Evolutionary conservation across 2,113 vertebrate species (phyloP), one percentile per base, ranked within the genome.

Genomic region (Dipodomys spectabilis): DNA sequence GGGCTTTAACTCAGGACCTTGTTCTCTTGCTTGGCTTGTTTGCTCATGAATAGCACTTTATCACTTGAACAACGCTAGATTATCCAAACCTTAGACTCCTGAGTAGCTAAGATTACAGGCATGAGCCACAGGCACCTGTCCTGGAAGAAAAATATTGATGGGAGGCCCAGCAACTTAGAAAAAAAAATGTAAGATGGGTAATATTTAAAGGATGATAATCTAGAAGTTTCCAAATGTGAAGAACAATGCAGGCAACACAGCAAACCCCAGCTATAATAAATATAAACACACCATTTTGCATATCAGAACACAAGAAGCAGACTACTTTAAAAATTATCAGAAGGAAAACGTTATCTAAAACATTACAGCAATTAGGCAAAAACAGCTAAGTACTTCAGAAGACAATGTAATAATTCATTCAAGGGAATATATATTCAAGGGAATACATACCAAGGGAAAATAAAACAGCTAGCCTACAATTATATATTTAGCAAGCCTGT

Each of bases 401-500:
- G 82, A 92, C 35, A 96, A 65, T 82, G 20, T 64, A 64, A 64
- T 64, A 64, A 89, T 73, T 81, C 7, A 53, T 20, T 92, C 79
- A 49, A 79, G 68, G 72, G 49, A 53, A 53, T 53, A 89, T 73
- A 84, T 9, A 53, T 20, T 92, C 79, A 39, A 79, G 68, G 71
- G 53, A 57, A 57, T 57, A 57, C 53, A 16, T n/a, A 77, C 77
- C 89, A 65, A 79, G 28, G 69, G 57, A 88, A 96, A 91, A 91
- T 28, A 88, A 18, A 79, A 72, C 89, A 73, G 32, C 25, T 68
- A 94, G 64, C 44, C 82, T 94, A 81, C 27, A 92, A 92, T 88
- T 90, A 90, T 20, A n/a, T 57, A 69, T 39, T 92, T 92, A 92
- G 74, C n/a, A 82, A 93, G 25, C n/a, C 69, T 86, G 2, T 81